phyloP scores from a whole-genome alignment of 2,113 vertebrate genomes.

The Thinocorus orbignyianus region DNA sequence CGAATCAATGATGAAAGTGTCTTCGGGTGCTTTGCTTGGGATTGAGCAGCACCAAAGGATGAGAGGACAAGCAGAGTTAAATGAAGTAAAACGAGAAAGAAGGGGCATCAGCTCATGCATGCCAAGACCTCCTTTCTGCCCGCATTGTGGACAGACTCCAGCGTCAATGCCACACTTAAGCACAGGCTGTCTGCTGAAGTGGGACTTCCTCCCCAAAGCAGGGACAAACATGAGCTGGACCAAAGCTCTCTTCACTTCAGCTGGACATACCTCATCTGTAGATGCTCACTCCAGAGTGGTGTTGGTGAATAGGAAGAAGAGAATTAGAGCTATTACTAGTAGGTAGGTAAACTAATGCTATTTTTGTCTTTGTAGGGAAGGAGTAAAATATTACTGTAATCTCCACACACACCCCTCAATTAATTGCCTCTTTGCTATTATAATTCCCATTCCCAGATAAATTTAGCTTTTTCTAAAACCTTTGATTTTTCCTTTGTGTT shows the following conservation, averaged over 20 bases:
- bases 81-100: background rate
- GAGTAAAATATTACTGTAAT: conserved; percentile 25
- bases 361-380: background rate
- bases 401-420: background rate
- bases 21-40: background rate
- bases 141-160: background rate
- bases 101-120: background rate
- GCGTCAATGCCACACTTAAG: too few relatives aligned
- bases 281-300: background rate
- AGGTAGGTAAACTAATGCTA: background rate
- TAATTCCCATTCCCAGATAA: conserved; percentile 35
- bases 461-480: conserved; percentile 47
- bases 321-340: background rate
- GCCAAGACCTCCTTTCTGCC: background rate
- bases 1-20: background rate
- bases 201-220: background rate
- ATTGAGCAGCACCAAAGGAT: background rate
- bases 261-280: background rate
- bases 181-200: background rate
- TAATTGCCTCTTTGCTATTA: conserved; percentile 45
- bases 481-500: conserved; percentile 53
- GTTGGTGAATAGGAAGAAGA: background rate
- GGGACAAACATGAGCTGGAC: background rate
- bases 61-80: background rate
- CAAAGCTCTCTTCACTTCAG: background rate